Evolutionary conservation across 2,888 invertebrate genomes (phyloP).

Genomic region (Arenicola marina): DNA sequence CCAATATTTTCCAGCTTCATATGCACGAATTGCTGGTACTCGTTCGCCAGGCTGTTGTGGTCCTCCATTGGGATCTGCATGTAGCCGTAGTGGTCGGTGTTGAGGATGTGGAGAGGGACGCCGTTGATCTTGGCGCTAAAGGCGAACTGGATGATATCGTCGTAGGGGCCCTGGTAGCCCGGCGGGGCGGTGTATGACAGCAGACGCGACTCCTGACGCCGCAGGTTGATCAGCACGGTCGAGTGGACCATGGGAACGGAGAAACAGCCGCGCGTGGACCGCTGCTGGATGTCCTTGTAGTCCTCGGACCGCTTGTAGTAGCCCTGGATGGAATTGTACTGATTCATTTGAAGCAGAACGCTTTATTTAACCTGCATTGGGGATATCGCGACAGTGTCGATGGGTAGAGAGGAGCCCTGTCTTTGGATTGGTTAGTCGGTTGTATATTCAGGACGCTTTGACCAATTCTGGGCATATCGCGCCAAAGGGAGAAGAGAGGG

Average conservation of each 20-base stretch:
- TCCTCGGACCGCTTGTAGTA: conserved; percentile 82
- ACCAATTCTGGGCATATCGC: neutral
- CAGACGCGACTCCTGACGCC: conserved; percentile 66
- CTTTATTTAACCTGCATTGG: too few species aligned
- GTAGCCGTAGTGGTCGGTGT: conserved; percentile 81
- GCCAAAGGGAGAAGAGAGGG: neutral
- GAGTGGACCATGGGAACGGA: conserved; percentile 89
- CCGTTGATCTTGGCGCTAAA: conserved; percentile 8
- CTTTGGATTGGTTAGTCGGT: too few species aligned
- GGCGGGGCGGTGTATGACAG: conserved; percentile 77
- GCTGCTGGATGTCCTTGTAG: conserved; percentile 78
- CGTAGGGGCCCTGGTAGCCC: conserved; percentile 71
- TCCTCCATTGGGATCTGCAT: conserved; percentile 80
- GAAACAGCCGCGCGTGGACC: conserved; percentile 72
- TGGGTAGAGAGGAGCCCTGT: too few species aligned
- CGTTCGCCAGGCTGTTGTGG: conserved; percentile 23
- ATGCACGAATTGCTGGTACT: conserved; percentile 32
- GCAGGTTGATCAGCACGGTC: conserved; percentile 79
- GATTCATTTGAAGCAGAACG: too few species aligned
- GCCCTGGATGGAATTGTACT: conserved; percentile 52
- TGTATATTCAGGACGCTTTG: too few species aligned
- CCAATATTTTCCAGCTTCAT: conserved; percentile 28
- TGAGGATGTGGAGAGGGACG: conserved; percentile 72
- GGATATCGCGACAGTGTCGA: too few species aligned
- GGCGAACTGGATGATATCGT: conserved; percentile 93